Evolutionary conservation across 92 coral and sea anemone species (phyloP), one percentile per base, ranked within the genome.

Genomic region (Phenganax stokvisi): DNA sequence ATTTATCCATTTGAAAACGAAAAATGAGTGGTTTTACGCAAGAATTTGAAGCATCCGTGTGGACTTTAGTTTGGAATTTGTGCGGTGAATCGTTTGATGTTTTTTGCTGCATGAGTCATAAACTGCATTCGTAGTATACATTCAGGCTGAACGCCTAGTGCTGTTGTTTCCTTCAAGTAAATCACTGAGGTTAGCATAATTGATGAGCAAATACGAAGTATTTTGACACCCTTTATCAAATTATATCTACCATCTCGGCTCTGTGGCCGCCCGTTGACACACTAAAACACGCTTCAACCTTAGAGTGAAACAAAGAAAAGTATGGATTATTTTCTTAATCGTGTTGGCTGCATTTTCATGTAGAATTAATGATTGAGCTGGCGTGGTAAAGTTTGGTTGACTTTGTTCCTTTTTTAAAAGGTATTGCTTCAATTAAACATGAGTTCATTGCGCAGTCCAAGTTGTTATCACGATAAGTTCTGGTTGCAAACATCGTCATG

Each of bases 211-310:
- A 76, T 60, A 57, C 31, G 55, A 1, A 52, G 15, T 70, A 58
- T 64, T 52, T 69, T 47, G 81, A 16, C 81, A 28, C 81, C 27
- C 55, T 31, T 76, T 76, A 76, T 76, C 81, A 59, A 76, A 59
- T 76, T 76, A 76, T 37, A 76, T 76, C 70, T 57, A 60, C 12
- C 51, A 10, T 7, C 11, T 25, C 25, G 27, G 53, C 16, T 60
- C 57, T 60, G 81, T 52, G 70, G 69, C 58, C 44, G 25, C 69
- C 56, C 16, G 30, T 12, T 47, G 9, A 28, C 10, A 76, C 55
- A 17, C 11, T 12, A 57, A 25, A 54, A 25, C 51, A 3, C 31
- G n/a, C 25, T 9, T 44, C 31, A 10, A 65, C 71, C 79, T 29
- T 6, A 12, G 4, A 0, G 7, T 13, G 31, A 37, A 30, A 54